Evolutionary conservation across 2,797 vertebrate genomes (phyloP), one percentile per base, ranked within the genome.

Genomic region (Poeciliopsis paucimaculata): DNA sequence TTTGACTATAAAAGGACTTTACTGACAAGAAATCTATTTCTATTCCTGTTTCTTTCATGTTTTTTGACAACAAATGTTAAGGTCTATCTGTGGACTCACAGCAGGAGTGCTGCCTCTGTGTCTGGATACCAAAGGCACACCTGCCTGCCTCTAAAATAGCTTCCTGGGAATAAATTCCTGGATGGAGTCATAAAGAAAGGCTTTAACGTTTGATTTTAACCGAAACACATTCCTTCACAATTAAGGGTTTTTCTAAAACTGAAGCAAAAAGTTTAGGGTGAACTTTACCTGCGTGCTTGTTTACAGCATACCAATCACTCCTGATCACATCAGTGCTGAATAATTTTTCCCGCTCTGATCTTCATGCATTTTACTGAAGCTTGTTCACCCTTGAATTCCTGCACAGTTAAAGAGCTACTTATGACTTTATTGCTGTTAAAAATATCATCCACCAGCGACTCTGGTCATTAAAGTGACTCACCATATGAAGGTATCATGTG

Each of bases 51-150:
- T 89, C 87, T 90, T 92, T 93, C 80, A 89, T 87, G 87, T 91
- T 82, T 86, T 86, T 73, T 87, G 84, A 82, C 84, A 86, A 86
- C 87, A 90, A 88, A 87, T 82, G 88, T 83, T 79, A 0, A 36
- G 64, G 62, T 60, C 82, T 51, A 3, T 82, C 77, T 87, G 34
- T 49, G 43, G 83, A 83, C 80, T 45, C 81, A 71, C 91, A 91
- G 90, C 90, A 88, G 89, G 88, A 86, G 77, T 4, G 90, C 74
- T 87, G 92, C 91, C 93, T 90, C 84, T 47, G 57, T 76, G 93
- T 94, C 94, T 94, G 91, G 85, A 89, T 84, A 82, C 88, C 89
- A 86, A 72, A 86, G 5, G 82, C 84, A 78, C 91, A 94, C 91
- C 92, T 93, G 93, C 83, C 87, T 18, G 62, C 0, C 76, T 90